Evolutionary conservation across 2,797 vertebrate genomes (phyloP).

Genomic region (Eurystomus glaucurus): DNA sequence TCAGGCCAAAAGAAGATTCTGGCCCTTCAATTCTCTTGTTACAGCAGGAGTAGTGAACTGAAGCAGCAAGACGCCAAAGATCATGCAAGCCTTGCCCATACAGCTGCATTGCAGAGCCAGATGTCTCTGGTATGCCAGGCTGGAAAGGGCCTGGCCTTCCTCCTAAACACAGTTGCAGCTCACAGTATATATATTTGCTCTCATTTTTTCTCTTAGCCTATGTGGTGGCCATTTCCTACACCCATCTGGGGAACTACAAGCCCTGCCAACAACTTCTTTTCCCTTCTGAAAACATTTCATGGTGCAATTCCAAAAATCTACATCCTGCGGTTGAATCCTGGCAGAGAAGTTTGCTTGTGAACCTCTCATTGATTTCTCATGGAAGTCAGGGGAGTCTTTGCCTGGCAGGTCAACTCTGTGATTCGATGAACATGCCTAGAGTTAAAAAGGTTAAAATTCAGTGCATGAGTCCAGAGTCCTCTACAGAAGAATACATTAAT

Average conservation of each 20-base stretch:
- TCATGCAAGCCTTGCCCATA: accelerated
- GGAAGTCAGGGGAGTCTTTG: background rate
- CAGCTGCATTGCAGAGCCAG: background rate
- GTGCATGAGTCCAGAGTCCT: background rate
- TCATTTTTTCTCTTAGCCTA: background rate
- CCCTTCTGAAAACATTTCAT: background rate
- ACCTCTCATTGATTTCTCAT: background rate
- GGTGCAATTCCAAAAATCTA: background rate
- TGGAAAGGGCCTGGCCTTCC: background rate
- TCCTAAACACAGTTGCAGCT: background rate
- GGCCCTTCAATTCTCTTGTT: background rate
- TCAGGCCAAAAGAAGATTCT: background rate
- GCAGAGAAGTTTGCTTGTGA: background rate
- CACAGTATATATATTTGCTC: background rate
- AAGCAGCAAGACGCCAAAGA: background rate
- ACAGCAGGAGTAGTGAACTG: background rate
- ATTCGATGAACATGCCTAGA: background rate
- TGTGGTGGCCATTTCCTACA: background rate
- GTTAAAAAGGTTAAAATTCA: constrained; percentile 12
- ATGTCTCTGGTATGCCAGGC: background rate
- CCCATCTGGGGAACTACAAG: background rate
- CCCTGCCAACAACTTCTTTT: background rate
- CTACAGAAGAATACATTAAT: background rate
- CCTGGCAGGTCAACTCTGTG: background rate
- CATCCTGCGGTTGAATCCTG: background rate